Percentiles rank a stretch among this genome's conserved stretches.
phyloP scores from a whole-genome alignment of 2,888 invertebrate genomes.

The Hirtodrosophila confusa region DNA sequence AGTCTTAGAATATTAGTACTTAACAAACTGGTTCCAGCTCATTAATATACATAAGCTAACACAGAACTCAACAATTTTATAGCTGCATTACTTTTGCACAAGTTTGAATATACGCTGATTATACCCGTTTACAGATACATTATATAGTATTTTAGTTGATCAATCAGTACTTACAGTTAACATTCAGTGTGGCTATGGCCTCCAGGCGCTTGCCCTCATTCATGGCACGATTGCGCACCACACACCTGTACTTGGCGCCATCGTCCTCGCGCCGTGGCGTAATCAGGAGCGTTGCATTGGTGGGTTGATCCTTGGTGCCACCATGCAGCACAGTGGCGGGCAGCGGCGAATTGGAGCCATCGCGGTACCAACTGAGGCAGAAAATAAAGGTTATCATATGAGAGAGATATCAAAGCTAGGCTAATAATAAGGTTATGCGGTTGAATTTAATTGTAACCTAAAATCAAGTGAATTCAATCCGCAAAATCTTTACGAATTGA shows the following conservation, averaged over 20 bases:
- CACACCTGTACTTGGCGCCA: slow-evolving; percentile 92
- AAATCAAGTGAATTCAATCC: no score
- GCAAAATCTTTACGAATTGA: no score
- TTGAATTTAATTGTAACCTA: no score
- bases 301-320: slow-evolving; percentile 89
- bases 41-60: no score
- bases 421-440: no score
- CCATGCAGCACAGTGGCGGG: slow-evolving; percentile 89
- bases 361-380: slow-evolving; percentile 89
- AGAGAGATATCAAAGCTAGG: no score
- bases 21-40: no score
- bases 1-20: no score
- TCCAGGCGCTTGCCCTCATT: slow-evolving; percentile 91
- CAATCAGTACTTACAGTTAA: slow-evolving; percentile 91
- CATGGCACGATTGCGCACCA: slow-evolving; percentile 95
- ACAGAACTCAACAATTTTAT: no score
- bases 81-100: no score
- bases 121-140: not conserved
- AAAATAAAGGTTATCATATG: no score
- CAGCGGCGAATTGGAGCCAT: slow-evolving; percentile 89
- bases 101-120: not conserved
- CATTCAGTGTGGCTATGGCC: slow-evolving; percentile 91
- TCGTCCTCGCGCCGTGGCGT: slow-evolving; percentile 93
- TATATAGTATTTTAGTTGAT: not conserved
- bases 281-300: slow-evolving; percentile 90